These are phyloP conservation scores for Flexamia atlantica DNA, from an alignment of 2,888 invertebrate genomes.

Conservation along the genomic window DNA sequence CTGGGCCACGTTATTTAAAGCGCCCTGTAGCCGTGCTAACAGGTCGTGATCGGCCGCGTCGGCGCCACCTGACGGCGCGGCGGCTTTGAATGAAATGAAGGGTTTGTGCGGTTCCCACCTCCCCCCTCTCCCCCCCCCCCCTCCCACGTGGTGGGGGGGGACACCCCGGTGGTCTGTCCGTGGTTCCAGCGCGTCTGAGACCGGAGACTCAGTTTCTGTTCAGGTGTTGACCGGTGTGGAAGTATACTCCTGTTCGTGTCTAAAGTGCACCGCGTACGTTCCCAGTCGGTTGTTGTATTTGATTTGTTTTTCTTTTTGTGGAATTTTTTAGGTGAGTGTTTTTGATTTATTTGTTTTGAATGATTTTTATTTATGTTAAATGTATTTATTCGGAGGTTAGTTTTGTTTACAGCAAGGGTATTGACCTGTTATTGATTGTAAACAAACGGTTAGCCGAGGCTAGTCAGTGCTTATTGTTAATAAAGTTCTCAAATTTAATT, in stretches of 20 bases:
- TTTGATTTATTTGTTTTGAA: not conserved
- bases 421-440: not conserved
- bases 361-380: not conserved
- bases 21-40: too few species aligned
- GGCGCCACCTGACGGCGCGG: constrained; percentile 7
- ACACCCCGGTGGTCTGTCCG: constrained; percentile 21
- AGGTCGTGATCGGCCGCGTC: not conserved
- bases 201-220: constrained; percentile 12
- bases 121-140: not conserved
- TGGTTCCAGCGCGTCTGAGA: constrained; percentile 16
- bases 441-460: not conserved
- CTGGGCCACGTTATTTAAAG: too few species aligned
- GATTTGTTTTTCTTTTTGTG: not conserved
- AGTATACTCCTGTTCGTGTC: not conserved
- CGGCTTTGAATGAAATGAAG: constrained; percentile 40
- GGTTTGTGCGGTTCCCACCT: constrained; percentile 13
- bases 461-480: too few species aligned
- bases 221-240: not conserved
- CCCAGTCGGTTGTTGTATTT: not conserved
- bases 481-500: too few species aligned
- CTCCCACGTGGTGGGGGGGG: constrained; percentile 1
- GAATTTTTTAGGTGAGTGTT: not conserved
- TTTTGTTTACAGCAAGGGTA: too few species aligned
- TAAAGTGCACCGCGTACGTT: not conserved
- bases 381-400: too few species aligned